Evolutionary conservation across 2,888 invertebrate genomes (phyloP).

Genomic region (Melanargia galathea): DNA sequence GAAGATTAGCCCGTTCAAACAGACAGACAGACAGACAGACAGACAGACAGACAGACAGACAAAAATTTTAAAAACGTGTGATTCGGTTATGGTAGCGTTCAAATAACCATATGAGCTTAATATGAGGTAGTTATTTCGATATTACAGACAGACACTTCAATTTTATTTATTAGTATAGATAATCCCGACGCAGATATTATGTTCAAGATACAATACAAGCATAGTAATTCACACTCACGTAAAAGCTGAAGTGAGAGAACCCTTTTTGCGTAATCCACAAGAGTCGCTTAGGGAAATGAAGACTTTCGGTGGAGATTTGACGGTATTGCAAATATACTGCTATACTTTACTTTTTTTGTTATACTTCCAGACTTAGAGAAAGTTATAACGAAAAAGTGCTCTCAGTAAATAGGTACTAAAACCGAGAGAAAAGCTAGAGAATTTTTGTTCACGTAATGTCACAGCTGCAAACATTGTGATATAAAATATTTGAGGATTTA

Average conservation of each 20-base stretch:
- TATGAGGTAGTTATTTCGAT: no score
- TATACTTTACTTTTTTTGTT: not conserved
- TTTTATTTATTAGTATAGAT: no score
- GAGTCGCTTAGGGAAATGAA: slow-evolving; percentile 17
- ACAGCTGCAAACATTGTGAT: not conserved
- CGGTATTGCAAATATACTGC: not conserved
- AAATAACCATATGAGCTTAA: no score
- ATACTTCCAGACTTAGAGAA: not conserved
- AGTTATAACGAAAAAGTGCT: not conserved
- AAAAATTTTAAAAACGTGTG: no score
- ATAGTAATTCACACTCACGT: not conserved
- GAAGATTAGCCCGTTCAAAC: no score
- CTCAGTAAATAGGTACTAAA: not conserved
- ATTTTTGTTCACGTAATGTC: not conserved
- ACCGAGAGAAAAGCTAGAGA: not conserved
- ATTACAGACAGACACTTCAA: no score
- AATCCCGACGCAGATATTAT: not conserved
- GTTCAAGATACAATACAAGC: not conserved
- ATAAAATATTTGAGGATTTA: not conserved
- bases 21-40: no score
- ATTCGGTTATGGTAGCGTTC: no score
- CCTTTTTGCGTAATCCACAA: not conserved
- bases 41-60: no score
- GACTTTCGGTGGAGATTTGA: slow-evolving; percentile 1
- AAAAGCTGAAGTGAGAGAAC: not conserved